Conservation (phyloP, 2,113 vertebrate genomes). For the Micronisus gabar region DNA sequence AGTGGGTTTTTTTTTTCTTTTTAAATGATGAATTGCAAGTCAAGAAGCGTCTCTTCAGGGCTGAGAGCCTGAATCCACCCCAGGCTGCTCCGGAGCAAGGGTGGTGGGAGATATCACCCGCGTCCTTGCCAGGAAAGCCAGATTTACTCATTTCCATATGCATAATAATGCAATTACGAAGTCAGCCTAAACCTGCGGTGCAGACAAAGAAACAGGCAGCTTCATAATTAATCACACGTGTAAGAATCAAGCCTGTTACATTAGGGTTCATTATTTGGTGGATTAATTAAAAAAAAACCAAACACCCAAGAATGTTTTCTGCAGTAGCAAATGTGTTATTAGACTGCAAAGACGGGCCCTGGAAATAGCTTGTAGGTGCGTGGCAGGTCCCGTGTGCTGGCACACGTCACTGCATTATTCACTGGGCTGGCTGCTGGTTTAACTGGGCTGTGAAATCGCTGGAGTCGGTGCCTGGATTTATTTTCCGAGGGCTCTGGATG, state of each 20-base stretch:
- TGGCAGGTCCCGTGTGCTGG: not conserved
- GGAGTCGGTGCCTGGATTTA: rapidly evolving
- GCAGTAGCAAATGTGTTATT: not conserved
- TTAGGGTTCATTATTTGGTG: not conserved
- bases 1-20: not conserved
- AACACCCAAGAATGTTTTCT: not conserved
- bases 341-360: not conserved
- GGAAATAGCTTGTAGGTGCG: not conserved
- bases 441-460: not conserved
- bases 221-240: not conserved
- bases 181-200: not conserved
- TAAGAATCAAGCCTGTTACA: not conserved
- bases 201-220: not conserved
- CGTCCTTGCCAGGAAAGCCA: not conserved
- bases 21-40: not conserved
- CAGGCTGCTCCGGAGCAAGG: not conserved
- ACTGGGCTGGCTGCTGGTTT: not conserved
- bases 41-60: not conserved
- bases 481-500: not conserved
- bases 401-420: not conserved
- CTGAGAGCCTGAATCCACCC: not conserved
- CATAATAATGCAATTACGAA: not conserved
- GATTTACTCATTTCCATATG: not conserved
- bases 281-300: not conserved
- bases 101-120: not conserved